A percentile compares a stretch with the other conserved stretches of the same genome.
phyloP scores from a whole-genome alignment of 2,888 invertebrate species.

The Apantesis nais region DNA sequence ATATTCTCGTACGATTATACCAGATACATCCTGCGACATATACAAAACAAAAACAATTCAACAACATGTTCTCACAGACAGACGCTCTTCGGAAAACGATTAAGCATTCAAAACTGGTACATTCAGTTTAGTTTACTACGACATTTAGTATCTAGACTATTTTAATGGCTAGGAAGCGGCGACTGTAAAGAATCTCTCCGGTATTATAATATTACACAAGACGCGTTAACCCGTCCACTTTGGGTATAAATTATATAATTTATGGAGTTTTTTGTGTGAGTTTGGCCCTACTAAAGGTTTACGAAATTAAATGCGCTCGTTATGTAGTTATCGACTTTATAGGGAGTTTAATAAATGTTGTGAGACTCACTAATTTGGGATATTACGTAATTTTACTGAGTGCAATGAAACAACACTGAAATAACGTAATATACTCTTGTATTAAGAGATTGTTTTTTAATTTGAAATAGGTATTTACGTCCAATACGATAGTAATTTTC shows the following conservation, averaged over 20 bases:
- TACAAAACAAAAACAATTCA: constrained; percentile 14
- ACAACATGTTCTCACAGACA: constrained; percentile 30
- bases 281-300: constrained; percentile 31
- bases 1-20: background rate
- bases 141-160: constrained; percentile 80
- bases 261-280: constrained; percentile 67
- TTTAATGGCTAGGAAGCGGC: constrained; percentile 80
- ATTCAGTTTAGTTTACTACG: constrained; percentile 77
- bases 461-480: background rate
- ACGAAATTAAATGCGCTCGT: constrained; percentile 41
- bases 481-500: too few species aligned
- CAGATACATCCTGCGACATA: background rate
- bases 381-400: background rate
- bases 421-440: background rate
- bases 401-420: background rate
- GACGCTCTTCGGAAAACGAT: constrained; percentile 63
- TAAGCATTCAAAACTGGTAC: constrained; percentile 71
- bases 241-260: constrained; percentile 78
- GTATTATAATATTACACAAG: constrained; percentile 63
- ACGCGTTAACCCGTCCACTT: constrained; percentile 50
- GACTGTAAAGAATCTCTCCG: constrained; percentile 61
- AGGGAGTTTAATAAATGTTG: constrained; percentile 23
- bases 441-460: background rate
- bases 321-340: constrained; percentile 42
- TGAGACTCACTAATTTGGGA: constrained; percentile 4